These are phyloP conservation scores for Isurus oxyrinchus DNA, from an alignment of 2,113 vertebrate genomes.

Conservation along the genomic window DNA sequence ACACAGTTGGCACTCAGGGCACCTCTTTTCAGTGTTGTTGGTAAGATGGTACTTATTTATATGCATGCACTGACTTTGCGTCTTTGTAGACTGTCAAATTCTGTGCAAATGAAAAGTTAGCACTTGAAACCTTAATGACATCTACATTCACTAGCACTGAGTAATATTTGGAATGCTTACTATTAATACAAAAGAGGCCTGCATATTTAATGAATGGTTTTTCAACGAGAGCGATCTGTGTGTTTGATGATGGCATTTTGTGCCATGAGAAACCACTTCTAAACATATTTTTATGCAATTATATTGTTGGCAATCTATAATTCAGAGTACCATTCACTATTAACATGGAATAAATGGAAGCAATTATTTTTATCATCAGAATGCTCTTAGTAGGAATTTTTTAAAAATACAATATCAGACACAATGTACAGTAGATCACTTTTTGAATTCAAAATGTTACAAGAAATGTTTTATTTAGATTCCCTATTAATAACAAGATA, in stretches of 20 bases:
- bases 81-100: conserved; percentile 37
- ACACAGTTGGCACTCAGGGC: conserved; percentile 33
- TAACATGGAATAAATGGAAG: conserved; percentile 15
- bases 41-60: conserved; percentile 38
- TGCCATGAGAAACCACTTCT: not conserved
- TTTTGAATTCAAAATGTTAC: not conserved
- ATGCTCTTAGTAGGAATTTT: not conserved
- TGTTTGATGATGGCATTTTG: conserved; percentile 13
- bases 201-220: conserved; percentile 36
- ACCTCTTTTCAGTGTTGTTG: conserved; percentile 30
- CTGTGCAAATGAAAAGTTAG: conserved; percentile 36
- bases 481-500: not conserved
- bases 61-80: conserved; percentile 37
- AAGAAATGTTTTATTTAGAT: not conserved
- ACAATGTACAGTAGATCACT: not conserved
- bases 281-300: conserved; percentile 16
- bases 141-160: conserved; percentile 23
- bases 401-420: not conserved
- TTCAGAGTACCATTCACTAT: not conserved
- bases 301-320: not conserved
- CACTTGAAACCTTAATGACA: conserved; percentile 34
- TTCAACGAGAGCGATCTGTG: conserved; percentile 1
- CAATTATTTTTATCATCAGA: not conserved
- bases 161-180: conserved; percentile 27
- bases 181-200: conserved; percentile 24